phyloP scores from a whole-genome alignment of 2,113 vertebrate species.

The Varanus komodoensis region DNA sequence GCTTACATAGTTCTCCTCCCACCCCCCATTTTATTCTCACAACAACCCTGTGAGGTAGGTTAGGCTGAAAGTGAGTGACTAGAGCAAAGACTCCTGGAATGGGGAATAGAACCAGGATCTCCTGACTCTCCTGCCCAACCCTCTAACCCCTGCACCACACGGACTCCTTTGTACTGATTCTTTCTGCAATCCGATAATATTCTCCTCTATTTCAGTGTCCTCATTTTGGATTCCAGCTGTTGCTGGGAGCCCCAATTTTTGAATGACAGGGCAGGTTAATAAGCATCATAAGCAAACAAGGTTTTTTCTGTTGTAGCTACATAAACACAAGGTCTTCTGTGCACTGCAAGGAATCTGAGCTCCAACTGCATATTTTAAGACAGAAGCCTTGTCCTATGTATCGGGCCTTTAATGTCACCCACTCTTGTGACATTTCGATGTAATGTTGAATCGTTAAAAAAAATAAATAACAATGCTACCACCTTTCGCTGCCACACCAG shows the following conservation, averaged over 20 bases:
- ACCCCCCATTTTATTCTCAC: too few relatives aligned
- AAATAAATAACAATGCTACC: conserved; percentile 17
- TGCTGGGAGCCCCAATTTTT: not conserved
- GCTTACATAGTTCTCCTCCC: too few relatives aligned
- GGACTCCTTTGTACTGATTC: not conserved
- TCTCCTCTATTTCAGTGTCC: not conserved
- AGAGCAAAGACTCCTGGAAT: too few relatives aligned
- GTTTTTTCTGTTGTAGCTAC: not conserved
- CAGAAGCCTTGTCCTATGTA: conserved; percentile 51
- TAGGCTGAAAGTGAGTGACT: too few relatives aligned
- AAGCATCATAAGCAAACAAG: not conserved
- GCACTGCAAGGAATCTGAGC: not conserved
- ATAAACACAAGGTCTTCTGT: not conserved
- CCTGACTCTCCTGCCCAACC: too few relatives aligned
- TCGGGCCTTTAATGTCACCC: conserved; percentile 25
- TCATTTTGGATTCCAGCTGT: not conserved
- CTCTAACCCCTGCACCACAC: too few relatives aligned
- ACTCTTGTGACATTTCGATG: conserved; percentile 37
- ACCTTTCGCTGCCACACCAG: conserved; percentile 27
- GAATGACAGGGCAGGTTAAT: not conserved
- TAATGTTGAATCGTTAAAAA: conserved; percentile 44
- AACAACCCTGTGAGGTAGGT: too few relatives aligned
- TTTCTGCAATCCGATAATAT: not conserved
- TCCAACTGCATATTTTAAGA: conserved; percentile 45
- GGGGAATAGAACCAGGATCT: too few relatives aligned